Conservation (phyloP, 1,140 invertebrate genomes). For the Drosophila trapezifrons region DNA sequence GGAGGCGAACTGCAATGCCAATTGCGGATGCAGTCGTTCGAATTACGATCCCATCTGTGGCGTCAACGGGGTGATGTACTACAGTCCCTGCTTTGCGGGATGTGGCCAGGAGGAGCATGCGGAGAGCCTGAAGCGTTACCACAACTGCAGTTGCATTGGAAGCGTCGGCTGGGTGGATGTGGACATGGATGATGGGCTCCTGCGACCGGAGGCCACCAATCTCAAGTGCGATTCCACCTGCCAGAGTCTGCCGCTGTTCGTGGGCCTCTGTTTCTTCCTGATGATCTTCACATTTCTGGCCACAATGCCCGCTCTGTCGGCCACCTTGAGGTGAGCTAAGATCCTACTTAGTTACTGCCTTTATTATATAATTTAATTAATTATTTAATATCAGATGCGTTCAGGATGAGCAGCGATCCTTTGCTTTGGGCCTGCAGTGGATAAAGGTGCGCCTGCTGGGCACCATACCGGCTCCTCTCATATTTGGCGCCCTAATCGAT, state of each 20-base stretch:
- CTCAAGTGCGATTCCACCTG: constrained; percentile 87
- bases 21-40: constrained; percentile 86
- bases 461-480: constrained; percentile 94
- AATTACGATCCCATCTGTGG: constrained; percentile 89
- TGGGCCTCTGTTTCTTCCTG: constrained; percentile 88
- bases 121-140: constrained; percentile 83
- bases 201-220: constrained; percentile 52
- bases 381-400: constrained; percentile 87
- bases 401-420: constrained; percentile 91
- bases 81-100: constrained; percentile 93
- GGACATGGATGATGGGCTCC: not conserved
- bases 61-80: constrained; percentile 91
- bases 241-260: constrained; percentile 87
- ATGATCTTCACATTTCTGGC: constrained; percentile 91
- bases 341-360: not conserved
- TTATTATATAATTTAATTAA: not conserved
- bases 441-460: constrained; percentile 91
- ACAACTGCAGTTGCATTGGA: constrained; percentile 86
- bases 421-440: constrained; percentile 95
- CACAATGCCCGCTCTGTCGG: constrained; percentile 91
- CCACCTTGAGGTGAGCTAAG: constrained; percentile 88
- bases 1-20: constrained; percentile 86
- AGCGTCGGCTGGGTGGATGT: constrained; percentile 22
- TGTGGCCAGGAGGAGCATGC: constrained; percentile 86
- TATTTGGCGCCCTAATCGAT: constrained; percentile 94